A percentile compares a stretch with the other conserved stretches of the same genome.
phyloP scores from a whole-genome alignment of 2,888 invertebrate genomes.

The Limnephilus lunatus region DNA sequence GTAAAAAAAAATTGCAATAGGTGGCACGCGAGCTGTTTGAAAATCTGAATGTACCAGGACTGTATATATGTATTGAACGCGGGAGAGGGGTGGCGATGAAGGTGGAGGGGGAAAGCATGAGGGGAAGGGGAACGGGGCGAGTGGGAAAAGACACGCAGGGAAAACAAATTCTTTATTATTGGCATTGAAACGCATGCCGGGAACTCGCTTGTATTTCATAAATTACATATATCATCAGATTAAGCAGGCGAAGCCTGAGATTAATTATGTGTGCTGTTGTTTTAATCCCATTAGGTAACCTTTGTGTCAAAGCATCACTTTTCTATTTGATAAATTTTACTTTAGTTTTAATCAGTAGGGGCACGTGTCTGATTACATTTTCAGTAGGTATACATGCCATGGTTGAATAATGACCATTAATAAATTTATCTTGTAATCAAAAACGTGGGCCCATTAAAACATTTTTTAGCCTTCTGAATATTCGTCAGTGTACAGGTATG shows the following conservation, averaged over 20 bases:
- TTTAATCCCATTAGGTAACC: slow-evolving; percentile 2
- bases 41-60: too few relatives aligned
- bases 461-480: background rate
- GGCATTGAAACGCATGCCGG: too few relatives aligned
- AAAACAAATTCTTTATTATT: too few relatives aligned
- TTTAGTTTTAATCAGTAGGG: slow-evolving; percentile 2
- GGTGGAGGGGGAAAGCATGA: too few relatives aligned
- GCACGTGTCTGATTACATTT: background rate
- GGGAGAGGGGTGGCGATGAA: too few relatives aligned
- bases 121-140: too few relatives aligned
- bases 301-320: background rate
- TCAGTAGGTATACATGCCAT: background rate
- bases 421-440: background rate
- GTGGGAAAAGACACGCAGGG: too few relatives aligned
- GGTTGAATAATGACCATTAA: background rate
- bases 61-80: too few relatives aligned
- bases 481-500: background rate
- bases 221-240: background rate
- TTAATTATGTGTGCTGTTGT: background rate
- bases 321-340: background rate
- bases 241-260: background rate
- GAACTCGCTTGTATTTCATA: background rate
- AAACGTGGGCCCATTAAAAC: background rate
- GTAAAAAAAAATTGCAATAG: too few relatives aligned
- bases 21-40: too few relatives aligned